Percentiles rank a stretch among this genome's conserved stretches.
Conservation (phyloP, 30 jellyfish, hydroid and myxozoan genomes). For the Catostylus mosaicus region DNA sequence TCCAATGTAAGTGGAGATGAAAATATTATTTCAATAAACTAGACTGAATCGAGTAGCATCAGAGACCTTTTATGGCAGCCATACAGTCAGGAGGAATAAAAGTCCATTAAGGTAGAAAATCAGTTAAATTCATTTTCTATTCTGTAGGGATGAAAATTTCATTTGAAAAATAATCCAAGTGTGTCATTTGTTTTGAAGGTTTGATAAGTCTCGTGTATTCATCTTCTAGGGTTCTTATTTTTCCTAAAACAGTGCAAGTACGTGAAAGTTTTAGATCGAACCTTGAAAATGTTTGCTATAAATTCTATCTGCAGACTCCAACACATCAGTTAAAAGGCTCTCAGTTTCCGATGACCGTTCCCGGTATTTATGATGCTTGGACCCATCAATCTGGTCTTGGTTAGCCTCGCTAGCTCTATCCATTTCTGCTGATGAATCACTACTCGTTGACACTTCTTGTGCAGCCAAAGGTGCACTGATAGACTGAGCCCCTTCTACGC, state of each 20-base stretch:
- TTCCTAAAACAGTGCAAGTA: neutral
- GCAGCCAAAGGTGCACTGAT: conserved; percentile 35
- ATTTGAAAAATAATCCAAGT: too few species aligned
- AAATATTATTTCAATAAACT: too few species aligned
- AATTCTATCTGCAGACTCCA: conserved; percentile 58
- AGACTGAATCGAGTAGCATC: too few species aligned
- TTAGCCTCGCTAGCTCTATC: conserved; percentile 7
- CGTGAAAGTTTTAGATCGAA: neutral
- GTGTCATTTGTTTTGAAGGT: too few species aligned
- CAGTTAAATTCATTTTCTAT: too few species aligned
- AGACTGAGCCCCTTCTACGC: neutral
- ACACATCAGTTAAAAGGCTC: conserved; percentile 57
- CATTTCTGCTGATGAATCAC: conserved; percentile 56
- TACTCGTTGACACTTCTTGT: conserved; percentile 36
- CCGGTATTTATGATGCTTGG: neutral
- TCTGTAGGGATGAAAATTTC: too few species aligned
- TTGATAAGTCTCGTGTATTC: too few species aligned
- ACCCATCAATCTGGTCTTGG: neutral
- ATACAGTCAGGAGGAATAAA: too few species aligned
- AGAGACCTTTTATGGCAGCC: too few species aligned
- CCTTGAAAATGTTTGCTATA: conserved; percentile 55
- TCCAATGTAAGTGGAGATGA: too few species aligned
- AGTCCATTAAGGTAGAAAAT: too few species aligned
- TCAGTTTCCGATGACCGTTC: conserved; percentile 41
- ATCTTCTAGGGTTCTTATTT: too few species aligned